Percentiles rank a stretch among this genome's conserved stretches.
Conservation (phyloP, 2,888 invertebrate genomes). For the Tuta absoluta region DNA sequence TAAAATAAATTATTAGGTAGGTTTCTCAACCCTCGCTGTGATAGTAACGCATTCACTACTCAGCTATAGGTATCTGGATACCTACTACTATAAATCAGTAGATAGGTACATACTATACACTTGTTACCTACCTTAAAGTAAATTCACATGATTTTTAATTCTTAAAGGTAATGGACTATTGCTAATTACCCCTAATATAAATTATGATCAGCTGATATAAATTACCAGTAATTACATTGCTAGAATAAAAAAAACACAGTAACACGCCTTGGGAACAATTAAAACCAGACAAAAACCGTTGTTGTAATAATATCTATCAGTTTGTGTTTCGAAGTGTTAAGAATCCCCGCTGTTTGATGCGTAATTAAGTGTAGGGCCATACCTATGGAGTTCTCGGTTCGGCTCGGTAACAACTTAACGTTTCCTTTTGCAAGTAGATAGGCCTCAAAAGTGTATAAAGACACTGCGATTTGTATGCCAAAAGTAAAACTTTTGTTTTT, state of each 20-base stretch:
- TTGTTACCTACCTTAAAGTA: background rate
- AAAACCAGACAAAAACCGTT: conserved; percentile 19
- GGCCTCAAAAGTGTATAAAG: too few species aligned
- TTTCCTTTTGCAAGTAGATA: too few species aligned
- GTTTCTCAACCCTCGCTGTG: too few species aligned
- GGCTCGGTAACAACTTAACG: too few species aligned
- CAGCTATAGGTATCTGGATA: too few species aligned
- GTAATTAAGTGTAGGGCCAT: conserved; percentile 39
- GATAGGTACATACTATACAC: background rate
- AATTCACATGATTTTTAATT: background rate
- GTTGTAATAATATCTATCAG: conserved; percentile 21
- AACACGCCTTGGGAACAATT: conserved; percentile 2
- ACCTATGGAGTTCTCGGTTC: too few species aligned
- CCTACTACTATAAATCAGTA: background rate
- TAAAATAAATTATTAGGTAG: too few species aligned
- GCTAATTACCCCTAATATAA: conserved; percentile 9
- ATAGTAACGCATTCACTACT: too few species aligned
- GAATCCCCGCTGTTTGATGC: conserved; percentile 51
- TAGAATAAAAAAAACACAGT: conserved; percentile 1
- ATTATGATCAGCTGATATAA: background rate
- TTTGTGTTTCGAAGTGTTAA: conserved; percentile 39
- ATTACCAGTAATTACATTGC: conserved; percentile 7
- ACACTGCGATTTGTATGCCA: too few species aligned
- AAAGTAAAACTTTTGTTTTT: too few species aligned
- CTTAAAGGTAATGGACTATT: background rate